phyloP scores from a whole-genome alignment of 2,888 invertebrate species.

The Seira ritae region DNA sequence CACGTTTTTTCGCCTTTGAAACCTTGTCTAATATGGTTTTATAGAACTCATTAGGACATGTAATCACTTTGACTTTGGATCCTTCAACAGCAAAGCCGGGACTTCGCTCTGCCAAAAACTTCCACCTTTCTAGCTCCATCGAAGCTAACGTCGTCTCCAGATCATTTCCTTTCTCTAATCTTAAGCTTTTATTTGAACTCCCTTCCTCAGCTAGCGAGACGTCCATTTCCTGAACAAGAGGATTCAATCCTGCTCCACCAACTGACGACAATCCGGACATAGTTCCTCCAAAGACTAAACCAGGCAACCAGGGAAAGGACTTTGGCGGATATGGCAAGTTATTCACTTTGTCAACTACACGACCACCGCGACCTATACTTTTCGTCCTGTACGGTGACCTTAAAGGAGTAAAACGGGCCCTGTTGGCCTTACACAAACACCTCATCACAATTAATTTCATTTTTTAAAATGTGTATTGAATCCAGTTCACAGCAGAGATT shows the following conservation, averaged over 20 bases:
- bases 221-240: background rate
- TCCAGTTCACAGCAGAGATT: too few relatives aligned
- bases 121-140: constrained; percentile 38
- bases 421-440: too few relatives aligned
- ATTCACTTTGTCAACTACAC: background rate
- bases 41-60: constrained; percentile 87
- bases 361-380: background rate
- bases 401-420: constrained; percentile 2
- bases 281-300: too few relatives aligned
- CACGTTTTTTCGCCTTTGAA: constrained; percentile 81
- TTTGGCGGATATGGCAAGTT: constrained; percentile 4
- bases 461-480: too few relatives aligned
- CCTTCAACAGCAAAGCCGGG: constrained; percentile 77
- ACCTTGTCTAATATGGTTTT: constrained; percentile 83
- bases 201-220: background rate
- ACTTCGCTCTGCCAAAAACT: constrained; percentile 44
- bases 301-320: too few relatives aligned
- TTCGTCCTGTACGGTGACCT: background rate
- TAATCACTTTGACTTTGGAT: constrained; percentile 82
- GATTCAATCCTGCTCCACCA: constrained; percentile 4
- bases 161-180: too few relatives aligned
- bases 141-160: constrained; percentile 20
- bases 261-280: constrained; percentile 26
- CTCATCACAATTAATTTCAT: too few relatives aligned
- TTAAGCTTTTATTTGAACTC: too few relatives aligned